Conservation (phyloP, 2,797 vertebrate genomes). For the Sebastes steindachneri region DNA sequence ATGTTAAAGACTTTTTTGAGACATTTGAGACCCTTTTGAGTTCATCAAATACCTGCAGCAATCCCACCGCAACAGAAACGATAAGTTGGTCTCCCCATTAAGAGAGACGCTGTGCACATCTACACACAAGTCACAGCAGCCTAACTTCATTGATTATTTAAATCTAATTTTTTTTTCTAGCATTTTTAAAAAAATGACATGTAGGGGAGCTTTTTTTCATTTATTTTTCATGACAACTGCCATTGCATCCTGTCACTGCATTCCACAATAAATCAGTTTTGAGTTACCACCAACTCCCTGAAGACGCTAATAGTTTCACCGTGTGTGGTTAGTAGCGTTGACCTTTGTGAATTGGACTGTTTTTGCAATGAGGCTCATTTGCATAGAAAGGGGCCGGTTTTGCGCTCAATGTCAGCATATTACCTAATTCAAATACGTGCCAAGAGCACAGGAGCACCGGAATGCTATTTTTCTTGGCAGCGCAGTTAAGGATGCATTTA, state of each 20-base stretch:
- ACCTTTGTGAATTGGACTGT: not conserved
- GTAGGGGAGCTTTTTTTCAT: not conserved
- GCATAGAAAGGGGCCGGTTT: not conserved
- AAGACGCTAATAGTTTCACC: not conserved
- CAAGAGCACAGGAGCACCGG: not conserved
- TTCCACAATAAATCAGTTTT: not conserved
- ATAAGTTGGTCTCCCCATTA: too few species aligned
- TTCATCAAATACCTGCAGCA: too few species aligned
- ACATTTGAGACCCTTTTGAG: too few species aligned
- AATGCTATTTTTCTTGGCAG: not conserved
- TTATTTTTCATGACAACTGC: not conserved
- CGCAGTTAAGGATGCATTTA: not conserved
- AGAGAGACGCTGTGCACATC: too few species aligned
- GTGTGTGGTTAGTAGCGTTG: not conserved
- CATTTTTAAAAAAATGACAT: not conserved
- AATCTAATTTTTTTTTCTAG: not conserved
- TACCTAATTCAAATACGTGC: not conserved
- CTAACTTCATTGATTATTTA: not conserved
- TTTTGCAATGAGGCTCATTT: not conserved
- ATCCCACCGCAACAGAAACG: too few species aligned
- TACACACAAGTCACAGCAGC: not conserved
- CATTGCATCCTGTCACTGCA: too few species aligned
- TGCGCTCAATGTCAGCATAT: too few species aligned
- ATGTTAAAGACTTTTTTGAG: too few species aligned
- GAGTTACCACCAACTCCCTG: not conserved